Evolutionary conservation across 92 coral and sea anemone genomes (phyloP).

Genomic region (Phymanthus crucifer): DNA sequence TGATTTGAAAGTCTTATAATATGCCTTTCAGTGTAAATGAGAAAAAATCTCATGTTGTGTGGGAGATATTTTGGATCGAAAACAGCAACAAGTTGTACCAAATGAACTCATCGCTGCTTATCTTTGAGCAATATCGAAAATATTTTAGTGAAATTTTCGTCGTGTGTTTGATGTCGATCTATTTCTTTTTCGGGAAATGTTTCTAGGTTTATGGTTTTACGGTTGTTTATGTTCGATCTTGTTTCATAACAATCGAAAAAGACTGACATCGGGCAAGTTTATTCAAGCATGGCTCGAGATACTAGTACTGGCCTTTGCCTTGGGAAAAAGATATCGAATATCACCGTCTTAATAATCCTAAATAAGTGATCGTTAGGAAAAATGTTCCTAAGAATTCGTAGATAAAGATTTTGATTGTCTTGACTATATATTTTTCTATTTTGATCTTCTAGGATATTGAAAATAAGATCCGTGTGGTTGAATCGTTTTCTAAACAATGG

Average conservation of each 20-base stretch:
- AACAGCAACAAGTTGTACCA: slow-evolving; percentile 19
- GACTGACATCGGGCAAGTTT: slow-evolving; percentile 32
- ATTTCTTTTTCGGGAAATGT: background rate
- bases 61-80: slow-evolving; percentile 5
- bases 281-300: slow-evolving; percentile 19
- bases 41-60: background rate
- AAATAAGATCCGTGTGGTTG: background rate
- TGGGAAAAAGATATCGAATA: background rate
- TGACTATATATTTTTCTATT: background rate
- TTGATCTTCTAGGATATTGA: slow-evolving; percentile 11
- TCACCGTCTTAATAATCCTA: too few relatives aligned
- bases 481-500: slow-evolving; percentile 20
- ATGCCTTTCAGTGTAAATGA: background rate
- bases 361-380: background rate
- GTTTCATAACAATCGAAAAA: slow-evolving; percentile 10
- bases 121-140: background rate
- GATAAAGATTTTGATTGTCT: slow-evolving; percentile 1
- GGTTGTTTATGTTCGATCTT: background rate
- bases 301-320: background rate
- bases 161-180: background rate
- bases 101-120: background rate
- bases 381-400: background rate
- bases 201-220: background rate
- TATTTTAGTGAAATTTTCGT: background rate
- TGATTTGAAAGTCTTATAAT: slow-evolving; percentile 10